Evolutionary conservation across 2,888 invertebrate genomes (phyloP).

Genomic region (Micropterix aruncella): DNA sequence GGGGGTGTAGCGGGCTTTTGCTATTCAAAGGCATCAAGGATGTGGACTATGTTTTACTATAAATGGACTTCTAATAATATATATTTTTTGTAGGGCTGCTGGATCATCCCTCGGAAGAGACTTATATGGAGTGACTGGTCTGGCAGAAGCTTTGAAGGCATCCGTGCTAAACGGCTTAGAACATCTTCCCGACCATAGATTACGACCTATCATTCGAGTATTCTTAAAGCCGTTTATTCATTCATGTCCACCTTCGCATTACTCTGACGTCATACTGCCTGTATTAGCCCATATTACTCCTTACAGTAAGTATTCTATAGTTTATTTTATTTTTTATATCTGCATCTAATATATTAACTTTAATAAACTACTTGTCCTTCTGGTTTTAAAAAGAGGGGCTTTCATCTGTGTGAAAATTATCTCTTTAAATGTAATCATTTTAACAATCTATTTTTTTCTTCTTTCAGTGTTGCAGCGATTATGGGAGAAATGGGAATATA

Average conservation of each 20-base stretch:
- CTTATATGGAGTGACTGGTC: conserved; percentile 64
- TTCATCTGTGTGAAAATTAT: no score
- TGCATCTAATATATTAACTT: no score
- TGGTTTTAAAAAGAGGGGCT: no score
- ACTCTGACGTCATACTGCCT: conserved; percentile 62
- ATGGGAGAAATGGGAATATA: conserved; percentile 66
- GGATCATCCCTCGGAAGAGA: conserved; percentile 73
- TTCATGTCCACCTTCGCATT: conserved; percentile 73
- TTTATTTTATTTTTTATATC: conserved; percentile 1
- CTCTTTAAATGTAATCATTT: no score
- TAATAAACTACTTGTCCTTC: no score
- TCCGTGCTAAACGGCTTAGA: conserved; percentile 56
- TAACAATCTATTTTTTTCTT: not conserved
- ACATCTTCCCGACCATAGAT: conserved; percentile 71
- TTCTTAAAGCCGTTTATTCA: conserved; percentile 78
- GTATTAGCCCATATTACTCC: conserved; percentile 65
- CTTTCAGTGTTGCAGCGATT: conserved; percentile 50
- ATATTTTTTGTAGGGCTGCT: no score
- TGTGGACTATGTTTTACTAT: not conserved
- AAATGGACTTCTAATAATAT: not conserved
- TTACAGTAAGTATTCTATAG: conserved; percentile 45
- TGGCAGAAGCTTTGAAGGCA: conserved; percentile 58
- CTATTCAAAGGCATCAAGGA: no score
- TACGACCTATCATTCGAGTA: conserved; percentile 68
- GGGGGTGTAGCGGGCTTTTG: no score